A percentile compares a stretch with the other conserved stretches of the same genome.
These are phyloP conservation scores for Drosophila nigromelanica DNA, from an alignment of 1,140 invertebrate species.

Conservation along the genomic window DNA sequence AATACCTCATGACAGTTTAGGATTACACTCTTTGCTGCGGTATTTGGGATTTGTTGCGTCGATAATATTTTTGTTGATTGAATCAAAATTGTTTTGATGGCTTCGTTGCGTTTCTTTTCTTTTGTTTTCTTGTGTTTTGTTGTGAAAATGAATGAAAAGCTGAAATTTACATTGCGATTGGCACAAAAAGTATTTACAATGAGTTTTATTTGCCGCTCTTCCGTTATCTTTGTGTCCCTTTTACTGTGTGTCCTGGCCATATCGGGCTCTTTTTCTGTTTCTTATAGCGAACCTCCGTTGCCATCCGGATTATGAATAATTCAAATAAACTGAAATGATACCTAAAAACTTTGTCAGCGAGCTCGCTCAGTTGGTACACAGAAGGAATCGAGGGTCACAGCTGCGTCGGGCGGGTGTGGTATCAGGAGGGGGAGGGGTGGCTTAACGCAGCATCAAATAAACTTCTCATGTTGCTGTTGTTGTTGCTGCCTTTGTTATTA, in stretches of 20 bases:
- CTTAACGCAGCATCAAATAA: conserved; percentile 69
- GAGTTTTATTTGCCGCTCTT: conserved; percentile 72
- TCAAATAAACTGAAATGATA: conserved; percentile 82
- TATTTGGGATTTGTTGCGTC: conserved; percentile 22
- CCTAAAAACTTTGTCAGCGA: conserved; percentile 80
- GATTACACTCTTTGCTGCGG: neutral
- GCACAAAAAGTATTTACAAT: conserved; percentile 62
- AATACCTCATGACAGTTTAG: conserved; percentile 1
- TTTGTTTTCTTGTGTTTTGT: conserved; percentile 7
- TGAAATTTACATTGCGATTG: conserved; percentile 36
- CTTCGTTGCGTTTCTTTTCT: neutral
- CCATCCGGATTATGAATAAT: conserved; percentile 78
- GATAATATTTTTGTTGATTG: conserved; percentile 48
- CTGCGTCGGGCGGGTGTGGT: conserved; percentile 6
- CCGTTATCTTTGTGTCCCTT: conserved; percentile 67
- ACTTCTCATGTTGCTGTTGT: conserved; percentile 48
- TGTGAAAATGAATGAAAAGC: conserved; percentile 2
- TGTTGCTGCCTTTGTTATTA: conserved; percentile 67
- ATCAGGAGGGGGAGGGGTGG: neutral
- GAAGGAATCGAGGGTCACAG: conserved; percentile 36
- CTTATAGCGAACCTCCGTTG: conserved; percentile 61
- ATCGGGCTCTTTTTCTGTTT: conserved; percentile 51
- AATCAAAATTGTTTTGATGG: conserved; percentile 40
- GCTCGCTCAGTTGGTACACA: conserved; percentile 19
- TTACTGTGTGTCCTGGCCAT: conserved; percentile 28